These are phyloP conservation scores for Hirundo rustica DNA, from an alignment of 2,797 vertebrate species.

Conservation along the genomic window DNA sequence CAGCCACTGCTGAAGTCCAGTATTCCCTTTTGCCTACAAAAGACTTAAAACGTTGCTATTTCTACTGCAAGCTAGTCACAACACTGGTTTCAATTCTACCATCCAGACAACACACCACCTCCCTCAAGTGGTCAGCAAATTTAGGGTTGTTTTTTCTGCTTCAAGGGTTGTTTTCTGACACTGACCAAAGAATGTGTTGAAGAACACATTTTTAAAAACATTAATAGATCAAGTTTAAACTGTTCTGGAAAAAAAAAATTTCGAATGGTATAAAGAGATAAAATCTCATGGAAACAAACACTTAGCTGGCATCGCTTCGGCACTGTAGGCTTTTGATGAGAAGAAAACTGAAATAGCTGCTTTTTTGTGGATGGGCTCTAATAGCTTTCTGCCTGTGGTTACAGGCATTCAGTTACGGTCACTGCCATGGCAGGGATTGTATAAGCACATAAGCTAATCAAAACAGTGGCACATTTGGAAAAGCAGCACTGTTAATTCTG, in stretches of 20 bases:
- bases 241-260: not conserved
- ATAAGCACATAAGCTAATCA: slow-evolving; percentile 41
- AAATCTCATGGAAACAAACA: not conserved
- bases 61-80: slow-evolving; percentile 26
- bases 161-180: slow-evolving; percentile 23
- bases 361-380: slow-evolving; percentile 28
- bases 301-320: not conserved
- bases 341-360: not conserved
- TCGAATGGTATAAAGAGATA: not conserved
- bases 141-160: slow-evolving; percentile 54
- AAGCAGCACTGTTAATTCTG: slow-evolving; percentile 42
- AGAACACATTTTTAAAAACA: not conserved
- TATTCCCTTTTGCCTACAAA: slow-evolving; percentile 28
- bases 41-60: slow-evolving; percentile 46
- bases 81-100: not conserved
- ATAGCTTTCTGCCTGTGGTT: slow-evolving; percentile 6
- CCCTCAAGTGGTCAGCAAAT: slow-evolving; percentile 72
- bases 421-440: not conserved
- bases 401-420: not conserved
- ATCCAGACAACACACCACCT: slow-evolving; percentile 71
- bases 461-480: slow-evolving; percentile 39
- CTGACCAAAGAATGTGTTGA: slow-evolving; percentile 9
- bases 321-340: not conserved
- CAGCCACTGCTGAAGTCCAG: not conserved
- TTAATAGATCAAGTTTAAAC: not conserved